Percentiles rank a stretch among this genome's conserved stretches.
phyloP scores from a whole-genome alignment of 2,888 invertebrate species.

The Polia nebulosa region DNA sequence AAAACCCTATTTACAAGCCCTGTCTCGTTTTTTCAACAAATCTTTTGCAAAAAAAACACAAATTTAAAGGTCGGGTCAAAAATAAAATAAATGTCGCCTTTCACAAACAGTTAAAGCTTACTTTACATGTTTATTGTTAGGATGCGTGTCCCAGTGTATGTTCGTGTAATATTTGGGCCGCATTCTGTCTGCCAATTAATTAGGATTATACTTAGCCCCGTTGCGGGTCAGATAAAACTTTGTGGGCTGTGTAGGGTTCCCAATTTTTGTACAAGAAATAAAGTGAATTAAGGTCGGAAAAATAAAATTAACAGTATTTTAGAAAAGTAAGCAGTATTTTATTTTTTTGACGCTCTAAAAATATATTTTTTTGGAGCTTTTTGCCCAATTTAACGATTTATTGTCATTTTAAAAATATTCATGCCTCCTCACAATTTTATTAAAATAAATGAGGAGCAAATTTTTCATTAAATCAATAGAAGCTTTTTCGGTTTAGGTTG shows the following conservation, averaged over 20 bases:
- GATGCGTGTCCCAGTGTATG: conserved; percentile 67
- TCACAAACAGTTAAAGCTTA: conserved; percentile 40
- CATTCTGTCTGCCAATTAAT: conserved; percentile 86
- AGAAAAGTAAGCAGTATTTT: too few species aligned
- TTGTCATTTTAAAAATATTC: too few species aligned
- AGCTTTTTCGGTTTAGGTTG: too few species aligned
- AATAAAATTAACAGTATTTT: too few species aligned
- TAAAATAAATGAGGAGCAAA: too few species aligned
- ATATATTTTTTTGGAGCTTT: too few species aligned
- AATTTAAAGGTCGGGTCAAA: conserved; percentile 31
- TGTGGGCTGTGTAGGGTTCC: conserved; percentile 72
- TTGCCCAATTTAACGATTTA: too few species aligned
- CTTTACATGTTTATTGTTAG: conserved; percentile 50
- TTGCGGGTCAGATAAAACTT: conserved; percentile 85
- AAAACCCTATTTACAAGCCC: conserved; percentile 2
- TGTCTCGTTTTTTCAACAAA: conserved; percentile 3
- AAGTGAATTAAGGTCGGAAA: too few species aligned
- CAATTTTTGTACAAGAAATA: too few species aligned
- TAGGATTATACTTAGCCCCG: conserved; percentile 82
- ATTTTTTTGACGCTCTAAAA: too few species aligned
- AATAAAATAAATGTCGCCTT: conserved; percentile 39
- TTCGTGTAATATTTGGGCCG: conserved; percentile 78
- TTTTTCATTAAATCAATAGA: too few species aligned
- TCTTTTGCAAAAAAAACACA: not conserved
- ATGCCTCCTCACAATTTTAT: too few species aligned